These are phyloP conservation scores for Aramus guarauna DNA, from an alignment of 2,113 vertebrate genomes.

Conservation along the genomic window DNA sequence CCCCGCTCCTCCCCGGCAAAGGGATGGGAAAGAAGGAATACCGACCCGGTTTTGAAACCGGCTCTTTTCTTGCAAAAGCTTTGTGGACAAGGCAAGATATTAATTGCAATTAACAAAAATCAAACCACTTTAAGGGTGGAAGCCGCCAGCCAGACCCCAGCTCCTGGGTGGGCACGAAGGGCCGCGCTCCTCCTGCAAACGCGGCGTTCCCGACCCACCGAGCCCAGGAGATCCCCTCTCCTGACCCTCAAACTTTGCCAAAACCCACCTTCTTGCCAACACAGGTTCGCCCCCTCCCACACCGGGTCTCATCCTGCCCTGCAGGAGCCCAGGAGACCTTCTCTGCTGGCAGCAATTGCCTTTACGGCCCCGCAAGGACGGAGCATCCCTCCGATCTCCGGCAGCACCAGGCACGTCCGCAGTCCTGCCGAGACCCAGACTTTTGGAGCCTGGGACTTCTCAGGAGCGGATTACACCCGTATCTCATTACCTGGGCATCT, in stretches of 20 bases:
- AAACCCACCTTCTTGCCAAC: neutral
- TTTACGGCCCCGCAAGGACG: neutral
- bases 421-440: neutral
- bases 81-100: neutral
- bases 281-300: neutral
- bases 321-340: neutral
- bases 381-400: rapidly evolving
- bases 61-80: neutral
- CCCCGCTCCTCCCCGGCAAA: neutral
- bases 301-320: rapidly evolving
- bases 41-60: neutral
- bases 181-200: neutral
- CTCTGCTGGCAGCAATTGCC: rapidly evolving
- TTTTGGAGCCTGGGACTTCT: neutral
- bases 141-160: neutral
- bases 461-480: neutral
- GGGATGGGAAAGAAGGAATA: neutral
- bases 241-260: neutral
- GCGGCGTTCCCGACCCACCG: rapidly evolving
- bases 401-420: rapidly evolving
- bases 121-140: neutral
- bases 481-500: neutral
- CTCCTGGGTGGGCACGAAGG: rapidly evolving
- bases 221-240: neutral
- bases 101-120: neutral